Base-by-base conservation (phyloP, 2,797 vertebrate species). In the Loris lydekkerianus region DNA sequence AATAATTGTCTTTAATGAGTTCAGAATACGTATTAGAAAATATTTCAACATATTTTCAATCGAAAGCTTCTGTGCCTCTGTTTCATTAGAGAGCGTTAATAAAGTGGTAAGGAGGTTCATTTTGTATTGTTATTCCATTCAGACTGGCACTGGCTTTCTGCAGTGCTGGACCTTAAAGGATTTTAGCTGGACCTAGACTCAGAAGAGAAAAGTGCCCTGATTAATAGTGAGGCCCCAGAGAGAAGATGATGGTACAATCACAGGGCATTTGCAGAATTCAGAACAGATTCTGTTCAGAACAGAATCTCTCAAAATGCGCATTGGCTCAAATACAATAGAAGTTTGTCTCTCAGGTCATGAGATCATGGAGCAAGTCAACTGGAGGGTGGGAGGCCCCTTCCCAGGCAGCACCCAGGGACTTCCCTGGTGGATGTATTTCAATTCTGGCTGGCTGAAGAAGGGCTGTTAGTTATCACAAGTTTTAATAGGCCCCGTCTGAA, bases 41-140 rank as follows among this genome's bases (percentile, higher is more conserved):
- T 87, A 85, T 80, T 61, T 13, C 40, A 96, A 88, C 8, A 70
- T 70, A 84, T 53, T 92, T 95, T 60, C 76, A 92, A 58, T 7
- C 11, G 73, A 95, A 81, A 73, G 5, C 2, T 20, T 37, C 63
- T 3, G 37, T 29, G 37, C 0, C 25, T 92, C n/a, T 11, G 63
- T 17, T 75, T 49, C 11, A 49, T 53, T 31, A 85, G 31, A 53
- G 31, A 3, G 23, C 29, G 3, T 46, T 78, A 91, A 76, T 49
- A 29, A 17, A 83, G 18, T 56, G 78, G 46, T 25, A 7, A 31
- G 7, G 8, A 76, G 15, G 10, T 73, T 91, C 73, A 67, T 14
- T 77, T 63, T 78, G 53, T 63, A 21, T 69, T 7, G 7, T 37
- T 7, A 73, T 83, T 63, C 56, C 63, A 34, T 31, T 76, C 29